Percentiles rank a stretch among this genome's conserved stretches.
These are phyloP conservation scores for Drosophila grimshawi DNA, from an alignment of 1,140 invertebrate genomes.

Conservation along the genomic window DNA sequence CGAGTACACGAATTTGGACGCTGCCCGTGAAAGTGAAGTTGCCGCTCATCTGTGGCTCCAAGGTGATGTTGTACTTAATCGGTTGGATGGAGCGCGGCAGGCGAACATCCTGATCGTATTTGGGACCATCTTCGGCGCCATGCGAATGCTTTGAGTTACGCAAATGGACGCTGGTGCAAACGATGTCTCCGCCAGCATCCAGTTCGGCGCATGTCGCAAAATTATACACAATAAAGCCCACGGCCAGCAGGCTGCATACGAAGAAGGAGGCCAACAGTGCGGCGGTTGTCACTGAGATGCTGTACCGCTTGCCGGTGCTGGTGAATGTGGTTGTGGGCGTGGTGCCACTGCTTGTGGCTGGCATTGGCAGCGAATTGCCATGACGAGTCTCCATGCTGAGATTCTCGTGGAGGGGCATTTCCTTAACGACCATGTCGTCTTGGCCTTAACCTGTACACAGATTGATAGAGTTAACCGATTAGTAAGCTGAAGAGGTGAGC, in stretches of 20 bases:
- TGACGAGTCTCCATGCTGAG: conserved; percentile 68
- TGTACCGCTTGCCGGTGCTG: conserved; percentile 47
- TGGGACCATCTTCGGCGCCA: conserved; percentile 51
- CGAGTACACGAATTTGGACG: conserved; percentile 88
- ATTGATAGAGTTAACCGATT: conserved; percentile 39
- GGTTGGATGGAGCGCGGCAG: conserved; percentile 88
- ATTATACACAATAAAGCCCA: conserved; percentile 89
- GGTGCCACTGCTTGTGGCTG: conserved; percentile 23
- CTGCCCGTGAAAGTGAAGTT: conserved; percentile 92
- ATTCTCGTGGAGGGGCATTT: conserved; percentile 72
- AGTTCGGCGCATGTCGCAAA: conserved; percentile 87
- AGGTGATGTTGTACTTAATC: conserved; percentile 88
- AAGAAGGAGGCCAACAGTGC: conserved; percentile 71
- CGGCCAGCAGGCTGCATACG: conserved; percentile 84
- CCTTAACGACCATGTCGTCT: conserved; percentile 65
- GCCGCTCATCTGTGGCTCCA: conserved; percentile 89
- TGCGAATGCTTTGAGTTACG: conserved; percentile 68
- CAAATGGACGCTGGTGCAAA: conserved; percentile 85
- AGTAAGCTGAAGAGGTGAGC: conserved; percentile 15
- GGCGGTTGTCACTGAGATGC: conserved; percentile 68
- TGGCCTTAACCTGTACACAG: conserved; percentile 8
- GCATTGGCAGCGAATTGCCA: conserved; percentile 10
- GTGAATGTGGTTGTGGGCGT: conserved; percentile 59
- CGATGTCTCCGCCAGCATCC: conserved; percentile 70
- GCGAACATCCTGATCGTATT: conserved; percentile 86